Evolutionary conservation across 2,888 invertebrate species (phyloP).

Genomic region (Cheilosia soror): DNA sequence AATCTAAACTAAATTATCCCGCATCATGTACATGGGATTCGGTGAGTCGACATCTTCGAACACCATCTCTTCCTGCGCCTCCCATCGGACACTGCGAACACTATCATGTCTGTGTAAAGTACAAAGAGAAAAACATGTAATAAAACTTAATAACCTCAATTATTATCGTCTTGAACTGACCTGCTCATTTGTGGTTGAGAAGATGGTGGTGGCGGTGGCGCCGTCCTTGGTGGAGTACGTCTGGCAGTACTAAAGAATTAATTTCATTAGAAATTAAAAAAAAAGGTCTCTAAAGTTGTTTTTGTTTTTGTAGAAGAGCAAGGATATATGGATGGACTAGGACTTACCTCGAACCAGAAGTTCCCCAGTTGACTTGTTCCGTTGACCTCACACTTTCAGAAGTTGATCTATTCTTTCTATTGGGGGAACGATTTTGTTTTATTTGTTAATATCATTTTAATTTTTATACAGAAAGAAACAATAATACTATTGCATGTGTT

Average conservation of each 20-base stretch:
- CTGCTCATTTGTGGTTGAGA: slow-evolving; percentile 81
- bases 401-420: slow-evolving; percentile 29
- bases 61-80: slow-evolving; percentile 80
- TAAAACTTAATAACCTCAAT: slow-evolving; percentile 28
- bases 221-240: slow-evolving; percentile 81
- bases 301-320: neutral
- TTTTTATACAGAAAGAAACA: no score
- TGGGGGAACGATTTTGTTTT: neutral
- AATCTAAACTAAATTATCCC: slow-evolving; percentile 68
- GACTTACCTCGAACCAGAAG: slow-evolving; percentile 66
- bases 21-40: slow-evolving; percentile 78
- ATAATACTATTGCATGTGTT: slow-evolving; percentile 8
- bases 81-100: slow-evolving; percentile 82
- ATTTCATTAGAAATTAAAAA: slow-evolving; percentile 1
- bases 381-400: slow-evolving; percentile 74
- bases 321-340: neutral
- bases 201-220: slow-evolving; percentile 82
- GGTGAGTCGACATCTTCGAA: slow-evolving; percentile 82
- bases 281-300: no score
- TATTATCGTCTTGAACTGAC: slow-evolving; percentile 71
- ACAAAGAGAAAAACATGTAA: slow-evolving; percentile 74
- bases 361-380: slow-evolving; percentile 76
- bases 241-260: slow-evolving; percentile 78
- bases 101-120: slow-evolving; percentile 77
- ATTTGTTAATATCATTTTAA: neutral